Percentiles rank a stretch among this genome's conserved stretches.
Evolutionary conservation across 2,888 invertebrate species (phyloP).

Genomic region (Laothoe populi): DNA sequence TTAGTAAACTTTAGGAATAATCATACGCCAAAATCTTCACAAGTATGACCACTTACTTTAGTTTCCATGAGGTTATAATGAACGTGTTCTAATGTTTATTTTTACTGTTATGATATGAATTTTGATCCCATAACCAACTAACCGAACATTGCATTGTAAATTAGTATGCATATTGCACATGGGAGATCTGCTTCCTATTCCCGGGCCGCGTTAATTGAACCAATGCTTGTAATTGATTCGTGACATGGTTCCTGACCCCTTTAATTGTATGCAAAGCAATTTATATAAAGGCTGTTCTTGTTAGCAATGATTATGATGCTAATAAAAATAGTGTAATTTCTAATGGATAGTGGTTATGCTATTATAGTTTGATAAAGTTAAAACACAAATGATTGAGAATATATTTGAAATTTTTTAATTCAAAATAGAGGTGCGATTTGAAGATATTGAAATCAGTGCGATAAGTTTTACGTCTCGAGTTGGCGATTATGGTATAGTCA

Average conservation of each 20-base stretch:
- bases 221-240: constrained; percentile 54
- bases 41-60: no score
- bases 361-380: no score
- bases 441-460: no score
- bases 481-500: no score
- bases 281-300: background rate
- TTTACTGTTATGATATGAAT: background rate
- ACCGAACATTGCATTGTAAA: constrained; percentile 2
- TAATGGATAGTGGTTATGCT: background rate
- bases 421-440: no score
- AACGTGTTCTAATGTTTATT: no score
- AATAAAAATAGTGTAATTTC: background rate
- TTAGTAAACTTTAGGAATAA: no score
- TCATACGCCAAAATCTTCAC: no score
- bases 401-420: no score
- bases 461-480: no score
- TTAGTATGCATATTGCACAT: constrained; percentile 14
- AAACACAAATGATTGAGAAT: no score
- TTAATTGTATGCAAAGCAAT: constrained; percentile 9
- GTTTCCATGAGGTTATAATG: no score
- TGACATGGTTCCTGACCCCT: constrained; percentile 49
- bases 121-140: background rate
- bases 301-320: background rate
- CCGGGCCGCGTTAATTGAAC: constrained; percentile 48
- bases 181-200: constrained; percentile 32